Evolutionary conservation across 2,888 invertebrate genomes (phyloP).

Genomic region (Drosophila falleni): DNA sequence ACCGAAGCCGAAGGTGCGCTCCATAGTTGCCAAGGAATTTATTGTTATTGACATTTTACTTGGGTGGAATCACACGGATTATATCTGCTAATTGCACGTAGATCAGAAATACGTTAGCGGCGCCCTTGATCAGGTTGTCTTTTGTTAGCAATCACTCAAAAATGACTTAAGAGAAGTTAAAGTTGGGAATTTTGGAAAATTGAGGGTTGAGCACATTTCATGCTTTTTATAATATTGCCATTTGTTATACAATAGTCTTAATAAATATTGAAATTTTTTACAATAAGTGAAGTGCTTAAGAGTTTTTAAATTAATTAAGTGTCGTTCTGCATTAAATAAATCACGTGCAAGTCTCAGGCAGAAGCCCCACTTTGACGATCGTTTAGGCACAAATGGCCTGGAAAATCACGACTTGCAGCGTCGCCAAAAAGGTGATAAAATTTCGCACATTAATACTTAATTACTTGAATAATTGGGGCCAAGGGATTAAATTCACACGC

Average conservation of each 20-base stretch:
- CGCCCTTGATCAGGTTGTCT: conserved; percentile 41
- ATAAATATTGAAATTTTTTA: too few species aligned
- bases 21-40: conserved; percentile 63
- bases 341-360: neutral
- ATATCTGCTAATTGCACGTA: conserved; percentile 70
- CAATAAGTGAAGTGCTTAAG: neutral
- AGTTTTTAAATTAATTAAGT: neutral
- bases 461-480: conserved; percentile 84
- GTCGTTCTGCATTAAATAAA: neutral
- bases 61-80: conserved; percentile 78
- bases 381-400: conserved; percentile 80
- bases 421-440: conserved; percentile 79
- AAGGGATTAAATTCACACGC: conserved; percentile 83
- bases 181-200: neutral
- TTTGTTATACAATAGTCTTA: too few species aligned
- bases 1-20: conserved; percentile 1
- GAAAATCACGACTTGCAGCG: conserved; percentile 78
- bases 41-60: conserved; percentile 78
- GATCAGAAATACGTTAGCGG: conserved; percentile 45
- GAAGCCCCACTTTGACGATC: conserved; percentile 65
- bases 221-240: too few species aligned
- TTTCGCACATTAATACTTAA: conserved; percentile 85
- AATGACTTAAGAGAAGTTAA: neutral
- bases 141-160: conserved; percentile 40
- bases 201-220: neutral